Conservation (phyloP, 2,888 invertebrate species). For the Balanococcus diminutus region DNA sequence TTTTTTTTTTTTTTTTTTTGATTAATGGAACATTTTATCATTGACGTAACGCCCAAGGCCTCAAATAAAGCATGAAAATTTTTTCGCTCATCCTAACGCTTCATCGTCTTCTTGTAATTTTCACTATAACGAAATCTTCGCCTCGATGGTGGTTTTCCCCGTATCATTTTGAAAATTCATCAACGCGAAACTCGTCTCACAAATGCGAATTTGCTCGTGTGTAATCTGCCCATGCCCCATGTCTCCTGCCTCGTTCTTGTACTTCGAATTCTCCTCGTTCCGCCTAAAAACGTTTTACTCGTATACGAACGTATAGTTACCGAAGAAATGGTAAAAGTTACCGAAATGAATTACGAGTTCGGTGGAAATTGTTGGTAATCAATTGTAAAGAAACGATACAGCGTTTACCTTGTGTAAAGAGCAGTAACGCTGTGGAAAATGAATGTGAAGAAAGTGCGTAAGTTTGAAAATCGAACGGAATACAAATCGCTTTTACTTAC, state of each 20-base stretch:
- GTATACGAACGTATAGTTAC: too few relatives aligned
- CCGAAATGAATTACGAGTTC: constrained; percentile 13
- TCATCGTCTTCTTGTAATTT: background rate
- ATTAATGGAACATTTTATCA: background rate
- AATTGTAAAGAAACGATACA: constrained; percentile 41
- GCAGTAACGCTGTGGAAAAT: background rate
- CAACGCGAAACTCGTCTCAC: background rate
- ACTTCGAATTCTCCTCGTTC: too few relatives aligned
- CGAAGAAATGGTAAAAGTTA: background rate
- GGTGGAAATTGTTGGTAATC: constrained; percentile 43
- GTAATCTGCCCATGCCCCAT: background rate
- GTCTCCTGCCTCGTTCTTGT: too few relatives aligned
- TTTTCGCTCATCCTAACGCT: background rate
- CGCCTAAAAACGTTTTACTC: background rate
- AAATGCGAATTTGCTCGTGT: background rate
- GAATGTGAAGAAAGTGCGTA: constrained; percentile 36
- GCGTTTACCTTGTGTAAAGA: constrained; percentile 9
- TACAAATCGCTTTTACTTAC: constrained; percentile 52
- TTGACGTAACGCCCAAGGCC: background rate
- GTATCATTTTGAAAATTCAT: background rate
- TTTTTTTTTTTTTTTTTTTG: background rate
- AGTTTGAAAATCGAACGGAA: constrained; percentile 50
- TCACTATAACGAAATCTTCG: background rate
- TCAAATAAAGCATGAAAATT: background rate
- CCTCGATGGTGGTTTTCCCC: background rate